Base-by-base conservation (phyloP, 2,113 vertebrate species). In the Brachionichthys hirsutus region DNA sequence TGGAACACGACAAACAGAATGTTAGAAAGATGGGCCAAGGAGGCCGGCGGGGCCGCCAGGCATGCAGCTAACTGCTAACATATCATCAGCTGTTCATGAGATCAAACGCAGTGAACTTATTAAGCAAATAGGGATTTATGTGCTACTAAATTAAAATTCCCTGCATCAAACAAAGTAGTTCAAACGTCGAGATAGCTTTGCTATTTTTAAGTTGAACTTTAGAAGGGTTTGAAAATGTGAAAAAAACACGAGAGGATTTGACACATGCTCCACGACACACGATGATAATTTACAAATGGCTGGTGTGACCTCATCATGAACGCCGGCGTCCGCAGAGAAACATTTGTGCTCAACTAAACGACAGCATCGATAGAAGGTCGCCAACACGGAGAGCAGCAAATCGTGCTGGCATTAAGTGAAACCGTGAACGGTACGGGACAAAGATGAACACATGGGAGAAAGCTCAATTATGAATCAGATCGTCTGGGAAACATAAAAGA, bases 1-100 rank as follows among this genome's bases (percentile, higher is more conserved):
- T 99, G 89, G 3, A 74, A 69, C 41, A 85, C 8, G 49, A 60
- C 20, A 46, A 53, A 1, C 3, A 50, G 53, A 36, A 16, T n/a
- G 42, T 77, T 61, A 72, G n/a, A 43, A 22, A 11, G 15, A 41
- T 17, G 24, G 24, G 24, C 4, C 5, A 30, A 30, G 24, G 24
- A 30, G 24, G 24, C 24, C 3, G 24, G 3, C 9, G 34, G n/a
- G 17, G 1, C 15, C 30, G 43, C 6, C 12, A 13, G 9, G 36
- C 36, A 40, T 40, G 12, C 36, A 40, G 36, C 36, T 30, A 30
- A 30, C 24, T n/a, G n/a, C n/a, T n/a, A n/a, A 30, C 8, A 8
- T 30, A 30, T 8, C 24, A 30, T 30, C 24, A 30, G 24, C 24
- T 30, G 24, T 3, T 30, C 4, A 8, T 30, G 24, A 30, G 5